These are phyloP conservation scores for Invenusta paracnida DNA, from an alignment of 2,888 invertebrate species.

Conservation along the genomic window DNA sequence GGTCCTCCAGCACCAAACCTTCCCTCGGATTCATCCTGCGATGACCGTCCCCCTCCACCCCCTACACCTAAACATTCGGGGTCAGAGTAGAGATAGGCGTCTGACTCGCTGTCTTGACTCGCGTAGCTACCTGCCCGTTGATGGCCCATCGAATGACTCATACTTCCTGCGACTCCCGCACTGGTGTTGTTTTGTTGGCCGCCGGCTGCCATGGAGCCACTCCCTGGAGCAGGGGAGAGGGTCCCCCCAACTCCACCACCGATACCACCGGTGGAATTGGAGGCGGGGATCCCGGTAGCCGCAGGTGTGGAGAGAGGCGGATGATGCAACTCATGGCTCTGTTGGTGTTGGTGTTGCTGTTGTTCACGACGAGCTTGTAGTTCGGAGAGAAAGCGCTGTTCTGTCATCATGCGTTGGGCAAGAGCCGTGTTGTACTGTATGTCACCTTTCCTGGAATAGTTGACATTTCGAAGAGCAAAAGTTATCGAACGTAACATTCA, in stretches of 20 bases:
- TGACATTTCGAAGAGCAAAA: too few relatives aligned
- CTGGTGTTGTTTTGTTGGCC: not conserved
- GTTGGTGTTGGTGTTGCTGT: not conserved
- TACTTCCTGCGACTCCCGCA: not conserved
- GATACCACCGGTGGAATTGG: not conserved
- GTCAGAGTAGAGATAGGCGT: conserved; percentile 41
- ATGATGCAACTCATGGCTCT: not conserved
- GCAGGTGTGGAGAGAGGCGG: too few relatives aligned
- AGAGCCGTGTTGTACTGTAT: not conserved
- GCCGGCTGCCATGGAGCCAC: too few relatives aligned
- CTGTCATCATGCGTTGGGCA: not conserved
- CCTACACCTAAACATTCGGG: conserved; percentile 31
- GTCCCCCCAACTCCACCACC: not conserved
- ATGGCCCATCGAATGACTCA: not conserved
- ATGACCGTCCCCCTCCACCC: not conserved
- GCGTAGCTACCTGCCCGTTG: not conserved
- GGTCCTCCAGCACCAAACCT: not conserved
- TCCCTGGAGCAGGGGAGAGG: not conserved
- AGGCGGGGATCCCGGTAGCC: too few relatives aligned
- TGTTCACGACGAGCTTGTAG: conserved; percentile 28
- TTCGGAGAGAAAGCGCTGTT: conserved; percentile 33
- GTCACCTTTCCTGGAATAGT: not conserved
- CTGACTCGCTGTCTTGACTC: conserved; percentile 12
- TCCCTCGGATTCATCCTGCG: not conserved
- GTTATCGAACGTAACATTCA: too few relatives aligned